Evolutionary conservation across 2,888 invertebrate species (phyloP), one percentile per base, ranked within the genome.

Genomic region (Drosophila nr. medialis): DNA sequence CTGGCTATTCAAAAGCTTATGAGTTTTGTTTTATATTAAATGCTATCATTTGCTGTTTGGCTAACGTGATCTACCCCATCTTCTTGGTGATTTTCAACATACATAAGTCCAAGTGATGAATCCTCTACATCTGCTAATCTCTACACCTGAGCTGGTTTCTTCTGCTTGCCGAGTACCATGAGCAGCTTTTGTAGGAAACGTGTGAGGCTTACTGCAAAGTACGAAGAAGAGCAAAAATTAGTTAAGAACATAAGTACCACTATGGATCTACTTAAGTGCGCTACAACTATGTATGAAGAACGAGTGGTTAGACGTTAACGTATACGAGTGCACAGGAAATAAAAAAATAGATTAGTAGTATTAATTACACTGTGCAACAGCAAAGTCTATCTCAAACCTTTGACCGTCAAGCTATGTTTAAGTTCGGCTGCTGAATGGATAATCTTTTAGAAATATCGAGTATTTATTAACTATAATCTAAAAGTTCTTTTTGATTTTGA

Each of bases 61-160:
- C 83, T 54, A 68, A 73, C 68, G 61, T 58, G 40, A 61, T 74
- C 58, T 66, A 49, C 70, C 15, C 60, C 64, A 69, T 58, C 50
- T 54, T 42, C 36, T 45, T 55, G 49, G 29, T 61, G 13, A 54
- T 49, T 55, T 56, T 64, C 70, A 60, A 64, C 53, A 38, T 67
- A 55, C 10, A 45, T 24, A 24, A 15, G 24, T 58, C 65, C 64
- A 64, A 65, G 40, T 38, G 56, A 65, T 42, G 36, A 50, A 45
- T 48, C 48, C 21, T 38, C 29, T 45, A 29, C 58, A 61, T 54
- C 29, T 58, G 32, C 59, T 77, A 73, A 71, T 80, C 71, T 82
- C 95, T 95, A 96, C 92, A 96, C 94, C 93, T 95, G 95, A 91
- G 95, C 95, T 90, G 95, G 94, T 93, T 95, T 96, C 83, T 95